A percentile compares a stretch with the other conserved stretches of the same genome.
Conservation (phyloP, 2,888 invertebrate species). For the Seira sanloemensis region DNA sequence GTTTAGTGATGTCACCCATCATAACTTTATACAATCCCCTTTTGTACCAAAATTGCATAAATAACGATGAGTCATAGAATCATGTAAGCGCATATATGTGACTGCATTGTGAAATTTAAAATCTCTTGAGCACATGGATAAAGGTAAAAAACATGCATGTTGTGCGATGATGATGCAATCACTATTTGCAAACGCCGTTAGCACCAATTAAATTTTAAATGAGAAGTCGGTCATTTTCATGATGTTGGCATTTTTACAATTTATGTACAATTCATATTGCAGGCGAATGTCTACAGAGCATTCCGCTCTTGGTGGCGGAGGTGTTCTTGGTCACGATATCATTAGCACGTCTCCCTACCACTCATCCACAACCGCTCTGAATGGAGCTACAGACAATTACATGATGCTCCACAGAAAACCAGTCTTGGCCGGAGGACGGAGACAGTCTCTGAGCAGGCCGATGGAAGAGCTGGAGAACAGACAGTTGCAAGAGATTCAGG, state of each 20-base stretch:
- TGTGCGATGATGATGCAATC: background rate
- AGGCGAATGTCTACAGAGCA: constrained; percentile 53
- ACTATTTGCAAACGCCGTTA: background rate
- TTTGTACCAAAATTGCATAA: background rate
- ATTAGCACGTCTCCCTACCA: constrained; percentile 33
- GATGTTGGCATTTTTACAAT: background rate
- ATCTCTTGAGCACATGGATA: too few species aligned
- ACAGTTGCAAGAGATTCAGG: constrained; percentile 32
- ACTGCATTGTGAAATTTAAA: too few species aligned
- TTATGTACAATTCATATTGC: background rate
- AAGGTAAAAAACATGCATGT: too few species aligned
- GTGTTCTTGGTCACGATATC: constrained; percentile 30
- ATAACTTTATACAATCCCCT: too few species aligned
- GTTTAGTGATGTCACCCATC: too few species aligned
- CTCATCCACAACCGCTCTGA: constrained; percentile 29
- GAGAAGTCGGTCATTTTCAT: background rate
- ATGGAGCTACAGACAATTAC: constrained; percentile 33
- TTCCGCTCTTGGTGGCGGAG: constrained; percentile 15
- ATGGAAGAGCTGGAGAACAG: constrained; percentile 41
- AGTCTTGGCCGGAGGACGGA: constrained; percentile 59
- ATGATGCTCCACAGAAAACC: constrained; percentile 64
- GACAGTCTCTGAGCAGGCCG: constrained; percentile 44
- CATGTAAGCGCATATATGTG: too few species aligned
- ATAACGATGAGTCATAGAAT: constrained; percentile 5
- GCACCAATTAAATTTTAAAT: background rate